Evolutionary conservation across 2,888 invertebrate genomes (phyloP), one percentile per base, ranked within the genome.

Genomic region (Ophioninae sp.): DNA sequence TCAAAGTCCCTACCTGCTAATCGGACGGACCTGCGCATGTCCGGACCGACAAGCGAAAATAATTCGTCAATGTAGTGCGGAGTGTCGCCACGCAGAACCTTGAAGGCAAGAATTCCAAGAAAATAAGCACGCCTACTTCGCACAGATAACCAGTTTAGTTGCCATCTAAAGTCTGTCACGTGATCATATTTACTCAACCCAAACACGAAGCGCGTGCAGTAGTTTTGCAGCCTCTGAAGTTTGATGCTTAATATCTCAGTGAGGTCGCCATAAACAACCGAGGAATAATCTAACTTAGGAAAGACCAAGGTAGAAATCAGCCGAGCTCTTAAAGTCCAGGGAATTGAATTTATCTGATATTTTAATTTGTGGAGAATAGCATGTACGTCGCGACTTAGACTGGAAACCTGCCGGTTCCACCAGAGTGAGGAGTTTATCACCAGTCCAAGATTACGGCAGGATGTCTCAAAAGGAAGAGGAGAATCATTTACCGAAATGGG

Each of bases 341-440:
- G 37, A 57, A 6, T 30, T 21, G 30, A 21, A 23, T 82, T 82
- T 37, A 65, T 37, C 30, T 68, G 70, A 64, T 65, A 13, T 44
- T 79, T 79, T 0, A 79, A 69, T 10, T 64, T 67, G 20, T 79
- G 64, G 56, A 82, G 62, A 7, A 79, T 69, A n/a, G 44, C 41
- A 37, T 68, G 62, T 8, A 79, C 73, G 37, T 41, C 68, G 8
- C 56, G 59, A 0, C 61, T 61, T 0, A 80, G 0, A 39, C 20
- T 39, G 0, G 61, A 20, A 6, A 81, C 68, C 8, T 65, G 20
- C 20, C 23, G 13, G n/a, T 20, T 39, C 64, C 64, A 65, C 17
- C n/a, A 10, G 17, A 65, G 64, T 8, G 17, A 37, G 1, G 64
- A 65, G 7, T 30, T n/a, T n/a, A 65, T n/a, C 6, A n/a, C 39